Conservation (phyloP, 2,888 invertebrate species). For the Perizoma flavofasciatum region DNA sequence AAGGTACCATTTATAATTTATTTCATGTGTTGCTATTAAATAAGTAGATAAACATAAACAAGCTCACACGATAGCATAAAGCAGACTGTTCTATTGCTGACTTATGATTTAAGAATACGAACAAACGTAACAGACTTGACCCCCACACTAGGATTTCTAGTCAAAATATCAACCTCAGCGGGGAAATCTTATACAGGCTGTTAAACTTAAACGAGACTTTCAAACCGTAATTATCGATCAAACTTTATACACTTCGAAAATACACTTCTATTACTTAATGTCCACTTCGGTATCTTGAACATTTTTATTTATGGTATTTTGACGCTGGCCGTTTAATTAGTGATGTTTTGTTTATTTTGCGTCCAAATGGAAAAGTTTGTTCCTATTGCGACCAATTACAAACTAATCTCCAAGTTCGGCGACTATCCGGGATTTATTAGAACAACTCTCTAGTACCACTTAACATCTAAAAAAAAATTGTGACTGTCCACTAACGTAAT, state of each 20-base stretch:
- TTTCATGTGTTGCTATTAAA: too few relatives aligned
- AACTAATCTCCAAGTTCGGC: conserved; percentile 33
- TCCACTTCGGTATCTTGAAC: conserved; percentile 32
- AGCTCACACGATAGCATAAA: too few relatives aligned
- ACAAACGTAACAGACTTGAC: too few relatives aligned
- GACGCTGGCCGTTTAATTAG: conserved; percentile 40
- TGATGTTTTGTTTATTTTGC: conserved; percentile 38
- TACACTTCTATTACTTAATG: conserved; percentile 29
- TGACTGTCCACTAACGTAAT: too few relatives aligned
- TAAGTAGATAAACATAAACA: too few relatives aligned
- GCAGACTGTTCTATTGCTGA: too few relatives aligned
- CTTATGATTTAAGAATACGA: too few relatives aligned
- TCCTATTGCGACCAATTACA: conserved; percentile 33
- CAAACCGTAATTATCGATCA: not conserved
- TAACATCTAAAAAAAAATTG: conserved; percentile 1
- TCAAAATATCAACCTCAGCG: too few relatives aligned
- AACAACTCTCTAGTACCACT: conserved; percentile 11
- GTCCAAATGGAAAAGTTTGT: conserved; percentile 35
- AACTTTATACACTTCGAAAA: conserved; percentile 1
- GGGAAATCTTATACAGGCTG: too few relatives aligned
- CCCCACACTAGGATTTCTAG: too few relatives aligned
- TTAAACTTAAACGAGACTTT: not conserved
- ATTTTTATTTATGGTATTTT: conserved; percentile 43
- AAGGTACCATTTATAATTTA: too few relatives aligned
- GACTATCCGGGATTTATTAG: conserved; percentile 30